A percentile compares a stretch with the other conserved stretches of the same genome.
phyloP scores from a whole-genome alignment of 2,888 invertebrate species.

The Hedychridium roseum region DNA sequence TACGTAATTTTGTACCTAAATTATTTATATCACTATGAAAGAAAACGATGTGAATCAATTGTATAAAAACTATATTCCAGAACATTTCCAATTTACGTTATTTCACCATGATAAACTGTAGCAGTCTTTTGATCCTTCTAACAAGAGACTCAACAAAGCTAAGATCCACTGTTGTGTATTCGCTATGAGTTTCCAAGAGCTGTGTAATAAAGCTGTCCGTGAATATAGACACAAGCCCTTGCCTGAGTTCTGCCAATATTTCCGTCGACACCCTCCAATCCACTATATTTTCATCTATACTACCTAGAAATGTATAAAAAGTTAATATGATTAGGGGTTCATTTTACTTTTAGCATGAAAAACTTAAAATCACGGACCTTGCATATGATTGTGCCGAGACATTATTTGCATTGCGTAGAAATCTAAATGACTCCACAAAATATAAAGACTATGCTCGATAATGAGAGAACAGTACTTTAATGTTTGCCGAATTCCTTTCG shows the following conservation, averaged over 20 bases:
- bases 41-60: no score
- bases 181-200: slow-evolving; percentile 74
- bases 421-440: slow-evolving; percentile 81
- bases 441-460: slow-evolving; percentile 76
- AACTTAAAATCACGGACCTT: slow-evolving; percentile 40
- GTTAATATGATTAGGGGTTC: slow-evolving; percentile 22
- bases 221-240: slow-evolving; percentile 76
- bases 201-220: slow-evolving; percentile 82
- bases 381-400: slow-evolving; percentile 56
- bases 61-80: no score
- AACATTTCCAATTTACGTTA: no score
- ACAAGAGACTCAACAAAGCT: slow-evolving; percentile 78
- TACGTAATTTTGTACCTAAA: no score
- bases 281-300: slow-evolving; percentile 50
- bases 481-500: slow-evolving; percentile 69
- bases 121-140: slow-evolving; percentile 80
- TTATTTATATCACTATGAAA: no score
- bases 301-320: slow-evolving; percentile 34
- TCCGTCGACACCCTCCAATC: slow-evolving; percentile 69
- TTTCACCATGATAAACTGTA: slow-evolving; percentile 78
- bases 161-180: slow-evolving; percentile 72
- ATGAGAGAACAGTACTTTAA: slow-evolving; percentile 72
- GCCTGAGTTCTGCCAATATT: slow-evolving; percentile 74
- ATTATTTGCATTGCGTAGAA: slow-evolving; percentile 74
- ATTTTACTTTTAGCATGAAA: no score